Percentiles rank a stretch among this genome's conserved stretches.
Evolutionary conservation across 2,797 vertebrate genomes (phyloP).

Genomic region (Sebastes oblongus): DNA sequence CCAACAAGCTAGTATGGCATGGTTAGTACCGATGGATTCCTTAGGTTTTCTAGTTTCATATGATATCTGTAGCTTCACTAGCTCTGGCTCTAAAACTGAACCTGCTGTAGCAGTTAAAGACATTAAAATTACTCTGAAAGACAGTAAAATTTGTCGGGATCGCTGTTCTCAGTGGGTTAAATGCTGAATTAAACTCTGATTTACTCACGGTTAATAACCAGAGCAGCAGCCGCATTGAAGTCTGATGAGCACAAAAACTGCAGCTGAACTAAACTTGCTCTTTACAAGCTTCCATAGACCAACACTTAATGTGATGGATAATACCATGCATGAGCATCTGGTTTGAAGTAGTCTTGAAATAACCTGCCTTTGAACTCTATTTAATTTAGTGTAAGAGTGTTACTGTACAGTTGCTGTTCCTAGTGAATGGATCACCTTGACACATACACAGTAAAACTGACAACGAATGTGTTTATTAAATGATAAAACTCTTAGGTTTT

Average conservation of each 20-base stretch:
- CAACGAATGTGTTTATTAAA: neutral
- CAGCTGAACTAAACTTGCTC: neutral
- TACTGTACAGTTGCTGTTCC: neutral
- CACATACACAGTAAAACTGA: neutral
- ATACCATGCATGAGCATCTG: neutral
- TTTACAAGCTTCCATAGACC: neutral
- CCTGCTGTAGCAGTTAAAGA: no score
- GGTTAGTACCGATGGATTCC: no score
- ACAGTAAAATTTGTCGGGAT: no score
- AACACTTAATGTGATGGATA: neutral
- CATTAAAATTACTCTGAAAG: no score
- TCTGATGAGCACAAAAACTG: slow-evolving; percentile 7
- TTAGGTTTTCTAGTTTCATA: no score
- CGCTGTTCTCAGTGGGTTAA: no score
- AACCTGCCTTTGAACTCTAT: neutral
- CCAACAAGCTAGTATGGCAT: no score
- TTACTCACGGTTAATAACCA: neutral
- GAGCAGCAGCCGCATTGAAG: neutral
- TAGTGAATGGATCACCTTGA: neutral
- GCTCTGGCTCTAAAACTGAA: no score
- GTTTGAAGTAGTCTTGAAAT: neutral
- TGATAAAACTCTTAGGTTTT: neutral
- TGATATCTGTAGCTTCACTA: no score
- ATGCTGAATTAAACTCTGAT: neutral
- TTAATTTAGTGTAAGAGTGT: neutral